Evolutionary conservation across 2,113 vertebrate genomes (phyloP).

Genomic region (Melanerpes formicivorus): DNA sequence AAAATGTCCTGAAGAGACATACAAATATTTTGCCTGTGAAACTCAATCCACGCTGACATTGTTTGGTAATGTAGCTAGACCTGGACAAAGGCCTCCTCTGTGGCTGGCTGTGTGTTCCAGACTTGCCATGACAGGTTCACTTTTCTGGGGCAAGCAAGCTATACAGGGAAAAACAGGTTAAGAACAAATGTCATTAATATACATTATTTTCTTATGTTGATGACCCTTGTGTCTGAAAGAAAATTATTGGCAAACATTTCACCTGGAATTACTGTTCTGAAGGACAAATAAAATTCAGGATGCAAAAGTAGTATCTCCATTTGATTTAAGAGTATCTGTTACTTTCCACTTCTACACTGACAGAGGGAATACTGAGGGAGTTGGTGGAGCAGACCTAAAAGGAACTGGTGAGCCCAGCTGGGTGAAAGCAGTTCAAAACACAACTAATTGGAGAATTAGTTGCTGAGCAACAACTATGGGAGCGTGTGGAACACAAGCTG

Average conservation of each 20-base stretch:
- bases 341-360: background rate
- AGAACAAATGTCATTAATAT: background rate
- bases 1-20: background rate
- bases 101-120: background rate
- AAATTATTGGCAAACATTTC: background rate
- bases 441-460: background rate
- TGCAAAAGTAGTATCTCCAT: background rate
- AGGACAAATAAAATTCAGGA: background rate
- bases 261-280: background rate
- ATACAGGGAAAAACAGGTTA: background rate
- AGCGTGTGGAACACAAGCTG: accelerated
- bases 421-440: background rate
- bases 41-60: background rate
- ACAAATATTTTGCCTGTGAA: background rate
- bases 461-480: background rate
- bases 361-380: background rate
- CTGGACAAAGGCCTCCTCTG: background rate
- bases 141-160: background rate
- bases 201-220: background rate
- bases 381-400: background rate
- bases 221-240: background rate
- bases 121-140: background rate
- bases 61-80: background rate
- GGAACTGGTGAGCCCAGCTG: background rate
- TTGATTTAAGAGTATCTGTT: background rate